phyloP scores from a whole-genome alignment of 2,888 invertebrate genomes.

The Seira sanloemensis region DNA sequence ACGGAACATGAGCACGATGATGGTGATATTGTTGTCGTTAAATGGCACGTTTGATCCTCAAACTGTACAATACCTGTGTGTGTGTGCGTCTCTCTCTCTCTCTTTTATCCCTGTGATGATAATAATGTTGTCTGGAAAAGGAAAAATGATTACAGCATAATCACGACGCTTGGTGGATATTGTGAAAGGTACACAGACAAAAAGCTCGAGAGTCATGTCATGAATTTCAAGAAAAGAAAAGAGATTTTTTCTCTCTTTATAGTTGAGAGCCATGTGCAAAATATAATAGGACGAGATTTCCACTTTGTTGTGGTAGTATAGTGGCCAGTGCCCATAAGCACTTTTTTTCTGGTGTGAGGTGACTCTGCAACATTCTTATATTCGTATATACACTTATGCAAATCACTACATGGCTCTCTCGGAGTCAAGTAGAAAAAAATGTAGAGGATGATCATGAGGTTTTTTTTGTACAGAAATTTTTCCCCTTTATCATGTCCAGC shows the following conservation, averaged over 20 bases:
- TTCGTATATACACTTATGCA: no score
- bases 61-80: conserved; percentile 1
- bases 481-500: neutral
- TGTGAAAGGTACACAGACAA: neutral
- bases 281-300: conserved; percentile 67
- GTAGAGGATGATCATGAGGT: conserved; percentile 36
- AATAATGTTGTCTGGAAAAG: conserved; percentile 50
- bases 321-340: conserved; percentile 25
- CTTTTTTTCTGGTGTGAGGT: conserved; percentile 11
- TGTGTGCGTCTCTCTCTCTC: neutral
- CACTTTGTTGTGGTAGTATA: conserved; percentile 19
- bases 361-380: conserved; percentile 64
- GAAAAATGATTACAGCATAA: conserved; percentile 55
- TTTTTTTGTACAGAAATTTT: conserved; percentile 29
- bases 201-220: conserved; percentile 49
- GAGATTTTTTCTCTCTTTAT: neutral
- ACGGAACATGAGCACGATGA: conserved; percentile 47
- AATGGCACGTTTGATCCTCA: conserved; percentile 49
- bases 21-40: conserved; percentile 59
- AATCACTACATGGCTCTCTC: conserved; percentile 37
- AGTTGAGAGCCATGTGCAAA: conserved; percentile 49
- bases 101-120: neutral
- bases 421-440: neutral
- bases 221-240: conserved; percentile 48
- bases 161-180: conserved; percentile 47